phyloP scores from a whole-genome alignment of 2,888 invertebrate genomes.

The Dyspetes luteomarginatus region DNA sequence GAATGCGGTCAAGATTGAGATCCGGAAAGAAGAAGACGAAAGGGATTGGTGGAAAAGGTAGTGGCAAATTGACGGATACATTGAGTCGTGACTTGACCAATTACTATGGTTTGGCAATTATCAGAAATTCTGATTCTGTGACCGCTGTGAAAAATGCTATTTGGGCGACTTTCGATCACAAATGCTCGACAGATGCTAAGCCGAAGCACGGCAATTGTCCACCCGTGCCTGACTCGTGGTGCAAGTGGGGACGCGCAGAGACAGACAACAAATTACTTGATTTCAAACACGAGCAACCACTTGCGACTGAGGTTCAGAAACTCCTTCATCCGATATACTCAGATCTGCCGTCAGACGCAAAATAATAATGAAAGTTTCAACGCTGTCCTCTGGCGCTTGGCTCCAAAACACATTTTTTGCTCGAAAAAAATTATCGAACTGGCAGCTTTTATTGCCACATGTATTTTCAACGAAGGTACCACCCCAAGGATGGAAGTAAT shows the following conservation, averaged over 20 bases:
- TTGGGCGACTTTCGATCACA: too few relatives aligned
- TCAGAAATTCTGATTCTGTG: too few relatives aligned
- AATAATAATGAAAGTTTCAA: constrained; percentile 42
- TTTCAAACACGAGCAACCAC: constrained; percentile 4
- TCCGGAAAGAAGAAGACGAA: neutral
- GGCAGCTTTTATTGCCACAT: constrained; percentile 5
- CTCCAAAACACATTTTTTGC: constrained; percentile 30
- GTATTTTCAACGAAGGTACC: constrained; percentile 16
- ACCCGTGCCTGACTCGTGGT: neutral
- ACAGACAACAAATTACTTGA: neutral
- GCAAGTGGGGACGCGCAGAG: neutral
- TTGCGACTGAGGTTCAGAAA: constrained; percentile 23
- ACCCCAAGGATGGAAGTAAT: constrained; percentile 12
- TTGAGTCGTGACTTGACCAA: neutral
- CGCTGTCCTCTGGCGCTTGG: constrained; percentile 16
- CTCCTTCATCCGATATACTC: constrained; percentile 26
- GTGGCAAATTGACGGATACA: neutral
- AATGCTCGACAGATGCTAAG: neutral
- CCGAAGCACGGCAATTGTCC: neutral
- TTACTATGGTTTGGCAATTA: too few relatives aligned
- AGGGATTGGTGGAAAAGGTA: neutral
- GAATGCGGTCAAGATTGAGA: too few relatives aligned
- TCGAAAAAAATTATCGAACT: constrained; percentile 25
- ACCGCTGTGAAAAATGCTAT: neutral
- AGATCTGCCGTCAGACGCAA: constrained; percentile 26